Percentiles rank a stretch among this genome's conserved stretches.
Conservation (phyloP, 2,888 invertebrate genomes). For the Orthosia cruda region DNA sequence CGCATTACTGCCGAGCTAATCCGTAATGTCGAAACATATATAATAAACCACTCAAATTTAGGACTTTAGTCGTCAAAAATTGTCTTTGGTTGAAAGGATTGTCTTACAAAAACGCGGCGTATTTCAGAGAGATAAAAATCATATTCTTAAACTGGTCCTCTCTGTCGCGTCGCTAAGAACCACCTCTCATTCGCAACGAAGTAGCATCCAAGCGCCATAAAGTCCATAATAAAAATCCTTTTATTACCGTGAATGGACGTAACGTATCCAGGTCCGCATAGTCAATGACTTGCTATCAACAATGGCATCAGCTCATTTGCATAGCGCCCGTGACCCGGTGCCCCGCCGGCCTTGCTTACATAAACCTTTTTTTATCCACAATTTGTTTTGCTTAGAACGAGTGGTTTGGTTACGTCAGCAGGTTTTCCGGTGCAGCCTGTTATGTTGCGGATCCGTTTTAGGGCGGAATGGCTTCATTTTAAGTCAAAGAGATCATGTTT, state of each 20-base stretch:
- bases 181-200: conserved; percentile 3
- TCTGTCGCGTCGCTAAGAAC: background rate
- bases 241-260: conserved; percentile 53
- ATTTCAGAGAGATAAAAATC: conserved; percentile 8
- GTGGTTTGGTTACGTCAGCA: conserved; percentile 62
- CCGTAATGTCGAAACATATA: conserved; percentile 23
- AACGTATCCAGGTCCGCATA: conserved; percentile 68
- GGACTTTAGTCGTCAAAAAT: background rate
- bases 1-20: conserved; percentile 28
- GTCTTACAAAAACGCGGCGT: background rate
- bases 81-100: background rate
- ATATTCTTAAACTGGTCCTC: conserved; percentile 17
- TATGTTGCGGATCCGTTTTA: conserved; percentile 50
- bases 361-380: conserved; percentile 74
- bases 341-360: conserved; percentile 79
- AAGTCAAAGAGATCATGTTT: background rate
- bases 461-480: conserved; percentile 13
- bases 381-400: conserved; percentile 66
- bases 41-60: conserved; percentile 28
- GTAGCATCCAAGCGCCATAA: conserved; percentile 30
- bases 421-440: conserved; percentile 35
- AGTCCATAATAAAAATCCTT: conserved; percentile 54
- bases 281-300: conserved; percentile 78
- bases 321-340: conserved; percentile 87
- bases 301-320: conserved; percentile 85